A percentile compares a stretch with the other conserved stretches of the same genome.
These are phyloP conservation scores for Agonum fuliginosum DNA, from an alignment of 2,888 invertebrate species.

Conservation along the genomic window DNA sequence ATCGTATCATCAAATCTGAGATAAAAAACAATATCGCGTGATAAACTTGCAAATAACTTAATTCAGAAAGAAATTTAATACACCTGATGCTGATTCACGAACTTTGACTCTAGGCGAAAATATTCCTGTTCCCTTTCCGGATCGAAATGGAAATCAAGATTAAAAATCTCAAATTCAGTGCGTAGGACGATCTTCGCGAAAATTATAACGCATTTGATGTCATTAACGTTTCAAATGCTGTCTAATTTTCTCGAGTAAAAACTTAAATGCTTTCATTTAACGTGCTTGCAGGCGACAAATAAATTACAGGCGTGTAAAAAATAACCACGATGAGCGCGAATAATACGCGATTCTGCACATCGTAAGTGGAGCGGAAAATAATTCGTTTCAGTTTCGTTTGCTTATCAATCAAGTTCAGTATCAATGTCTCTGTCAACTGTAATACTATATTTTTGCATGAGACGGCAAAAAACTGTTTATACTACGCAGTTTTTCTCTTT, in stretches of 20 bases:
- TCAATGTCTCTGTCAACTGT: conserved; percentile 19
- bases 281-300: conserved; percentile 52
- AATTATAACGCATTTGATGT: conserved; percentile 51
- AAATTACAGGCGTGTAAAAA: conserved; percentile 48
- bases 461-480: conserved; percentile 1
- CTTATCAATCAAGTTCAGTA: conserved; percentile 29
- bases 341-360: conserved; percentile 43
- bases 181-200: conserved; percentile 37
- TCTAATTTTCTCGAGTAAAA: conserved; percentile 44
- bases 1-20: conserved; percentile 7
- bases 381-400: conserved; percentile 57
- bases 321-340: conserved; percentile 40
- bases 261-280: conserved; percentile 57
- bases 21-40: conserved; percentile 28
- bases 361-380: conserved; percentile 51
- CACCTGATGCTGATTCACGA: neutral
- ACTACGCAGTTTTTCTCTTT: conserved; percentile 12
- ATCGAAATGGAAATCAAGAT: conserved; percentile 29
- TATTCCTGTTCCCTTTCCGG: conserved; percentile 21
- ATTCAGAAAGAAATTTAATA: conserved; percentile 23
- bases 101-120: conserved; percentile 6
- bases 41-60: conserved; percentile 15
- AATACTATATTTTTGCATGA: conserved; percentile 32
- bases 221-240: conserved; percentile 55
- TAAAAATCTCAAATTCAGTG: conserved; percentile 18